Percentiles rank a stretch among this genome's conserved stretches.
Evolutionary conservation across 2,797 vertebrate genomes (phyloP).

Genomic region (Sebastes jordani): DNA sequence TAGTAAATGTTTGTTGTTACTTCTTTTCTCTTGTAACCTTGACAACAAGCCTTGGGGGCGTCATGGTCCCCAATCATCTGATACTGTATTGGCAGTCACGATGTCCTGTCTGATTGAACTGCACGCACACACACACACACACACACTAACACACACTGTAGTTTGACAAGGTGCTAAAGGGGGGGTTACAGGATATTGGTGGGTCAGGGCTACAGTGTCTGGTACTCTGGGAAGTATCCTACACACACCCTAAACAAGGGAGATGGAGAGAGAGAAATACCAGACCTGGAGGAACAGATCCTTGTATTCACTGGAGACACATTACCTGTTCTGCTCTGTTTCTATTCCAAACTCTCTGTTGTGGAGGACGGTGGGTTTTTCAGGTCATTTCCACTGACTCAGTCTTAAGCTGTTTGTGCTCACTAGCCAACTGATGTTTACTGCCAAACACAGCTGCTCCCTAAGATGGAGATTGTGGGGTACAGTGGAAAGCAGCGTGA

Average conservation of each 20-base stretch:
- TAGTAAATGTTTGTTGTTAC: slow-evolving; percentile 58
- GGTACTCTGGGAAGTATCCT: slow-evolving; percentile 65
- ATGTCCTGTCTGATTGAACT: slow-evolving; percentile 47
- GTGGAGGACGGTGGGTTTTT: slow-evolving; percentile 7
- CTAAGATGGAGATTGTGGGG: slow-evolving; percentile 3
- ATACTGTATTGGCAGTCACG: slow-evolving; percentile 61
- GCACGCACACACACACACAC: slow-evolving; percentile 18
- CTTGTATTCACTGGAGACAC: slow-evolving; percentile 16
- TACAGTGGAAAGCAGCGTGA: slow-evolving; percentile 3
- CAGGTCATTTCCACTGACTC: slow-evolving; percentile 48
- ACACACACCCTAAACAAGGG: slow-evolving; percentile 60
- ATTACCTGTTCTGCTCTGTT: slow-evolving; percentile 48
- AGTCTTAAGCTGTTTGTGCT: slow-evolving; percentile 49
- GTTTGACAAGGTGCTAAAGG: slow-evolving; percentile 56
- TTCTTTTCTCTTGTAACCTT: slow-evolving; percentile 50
- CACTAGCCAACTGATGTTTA: slow-evolving; percentile 48
- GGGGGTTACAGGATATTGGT: slow-evolving; percentile 52
- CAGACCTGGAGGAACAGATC: slow-evolving; percentile 47
- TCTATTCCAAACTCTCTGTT: slow-evolving; percentile 42
- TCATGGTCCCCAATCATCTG: slow-evolving; percentile 62
- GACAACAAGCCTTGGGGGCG: slow-evolving; percentile 54
- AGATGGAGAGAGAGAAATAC: slow-evolving; percentile 31
- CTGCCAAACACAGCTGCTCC: slow-evolving; percentile 58
- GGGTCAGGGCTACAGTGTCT: slow-evolving; percentile 36
- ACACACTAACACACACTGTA: background rate